Conservation (phyloP, 23 tunicate genomes). For the Corella eumyota region DNA sequence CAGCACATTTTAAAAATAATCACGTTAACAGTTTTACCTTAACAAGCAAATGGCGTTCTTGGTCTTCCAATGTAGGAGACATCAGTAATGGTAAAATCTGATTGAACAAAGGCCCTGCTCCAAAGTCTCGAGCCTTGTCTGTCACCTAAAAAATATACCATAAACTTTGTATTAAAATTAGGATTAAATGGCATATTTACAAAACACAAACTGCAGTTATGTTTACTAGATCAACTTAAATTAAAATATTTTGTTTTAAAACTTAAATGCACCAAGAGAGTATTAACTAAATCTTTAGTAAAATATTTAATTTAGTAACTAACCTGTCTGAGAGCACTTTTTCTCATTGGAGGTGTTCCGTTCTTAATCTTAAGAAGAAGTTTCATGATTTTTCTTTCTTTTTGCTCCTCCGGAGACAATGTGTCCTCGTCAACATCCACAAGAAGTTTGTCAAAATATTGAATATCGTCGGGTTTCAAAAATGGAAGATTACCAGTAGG, state of each 20-base stretch:
- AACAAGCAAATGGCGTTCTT: slow-evolving; percentile 94
- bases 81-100: slow-evolving; percentile 94
- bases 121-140: slow-evolving; percentile 96
- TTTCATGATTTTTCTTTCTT: slow-evolving; percentile 96
- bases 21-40: slow-evolving; percentile 26
- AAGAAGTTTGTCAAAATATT: slow-evolving; percentile 95
- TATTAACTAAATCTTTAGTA: too few relatives aligned
- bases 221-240: too few relatives aligned
- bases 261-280: too few relatives aligned
- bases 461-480: slow-evolving; percentile 98
- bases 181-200: background rate
- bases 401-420: slow-evolving; percentile 85
- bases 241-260: too few relatives aligned
- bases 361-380: slow-evolving; percentile 89
- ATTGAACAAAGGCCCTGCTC: slow-evolving; percentile 98
- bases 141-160: slow-evolving; percentile 35
- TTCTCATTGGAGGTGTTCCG: slow-evolving; percentile 99
- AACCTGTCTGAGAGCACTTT: slow-evolving; percentile 95
- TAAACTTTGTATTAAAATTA: background rate
- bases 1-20: background rate
- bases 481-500: slow-evolving; percentile 93
- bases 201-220: too few relatives aligned
- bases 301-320: background rate
- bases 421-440: slow-evolving; percentile 95
- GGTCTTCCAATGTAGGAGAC: slow-evolving; percentile 99